These are phyloP conservation scores for Syndactyla subalaris DNA, from an alignment of 2,797 vertebrate genomes.

Conservation along the genomic window DNA sequence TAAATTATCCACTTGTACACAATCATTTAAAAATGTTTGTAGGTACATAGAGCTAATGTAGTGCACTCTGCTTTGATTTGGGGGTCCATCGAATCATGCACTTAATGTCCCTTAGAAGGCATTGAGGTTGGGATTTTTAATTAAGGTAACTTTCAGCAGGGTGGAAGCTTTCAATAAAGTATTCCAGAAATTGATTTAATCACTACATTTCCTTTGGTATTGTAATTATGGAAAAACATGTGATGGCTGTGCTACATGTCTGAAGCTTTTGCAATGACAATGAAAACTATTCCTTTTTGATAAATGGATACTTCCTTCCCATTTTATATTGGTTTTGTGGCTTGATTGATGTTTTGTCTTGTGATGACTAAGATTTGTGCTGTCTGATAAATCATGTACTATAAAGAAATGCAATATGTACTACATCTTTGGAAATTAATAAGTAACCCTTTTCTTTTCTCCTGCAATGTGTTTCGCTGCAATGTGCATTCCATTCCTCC, in stretches of 20 bases:
- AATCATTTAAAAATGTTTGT: neutral
- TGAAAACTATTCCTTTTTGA: conserved; percentile 29
- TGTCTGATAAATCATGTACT: conserved; percentile 65
- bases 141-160: neutral
- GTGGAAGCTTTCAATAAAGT: neutral
- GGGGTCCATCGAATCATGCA: neutral
- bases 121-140: neutral
- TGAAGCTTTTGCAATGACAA: conserved; percentile 55
- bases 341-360: conserved; percentile 65
- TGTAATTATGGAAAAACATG: conserved; percentile 40
- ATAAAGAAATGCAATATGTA: conserved; percentile 55
- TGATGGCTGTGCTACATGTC: conserved; percentile 36
- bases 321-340: conserved; percentile 55
- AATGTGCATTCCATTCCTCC: conserved; percentile 77
- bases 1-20: neutral
- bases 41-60: neutral
- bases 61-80: neutral
- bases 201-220: conserved; percentile 50
- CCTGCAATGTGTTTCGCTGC: conserved; percentile 72
- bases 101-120: neutral
- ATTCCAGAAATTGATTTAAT: conserved; percentile 15
- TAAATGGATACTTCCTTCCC: conserved; percentile 58
- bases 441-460: conserved; percentile 76
- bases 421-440: conserved; percentile 70
- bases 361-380: conserved; percentile 40